These are phyloP conservation scores for Maconellicoccus hirsutus DNA, from an alignment of 1,140 invertebrate genomes.

Conservation along the genomic window DNA sequence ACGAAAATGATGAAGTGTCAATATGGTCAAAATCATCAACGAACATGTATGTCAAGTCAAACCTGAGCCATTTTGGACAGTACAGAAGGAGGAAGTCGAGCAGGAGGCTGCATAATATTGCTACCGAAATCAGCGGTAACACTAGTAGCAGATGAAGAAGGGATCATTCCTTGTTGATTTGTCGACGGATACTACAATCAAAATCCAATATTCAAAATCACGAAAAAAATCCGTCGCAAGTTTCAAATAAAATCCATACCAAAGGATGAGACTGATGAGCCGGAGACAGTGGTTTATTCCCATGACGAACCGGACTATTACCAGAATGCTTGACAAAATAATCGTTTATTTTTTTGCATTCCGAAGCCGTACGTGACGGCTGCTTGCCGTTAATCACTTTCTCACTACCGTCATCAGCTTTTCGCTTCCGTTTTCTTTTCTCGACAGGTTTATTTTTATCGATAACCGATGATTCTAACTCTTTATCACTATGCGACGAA, in stretches of 20 bases:
- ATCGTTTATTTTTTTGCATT: constrained; percentile 83
- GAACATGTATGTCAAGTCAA: not conserved
- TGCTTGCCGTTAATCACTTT: constrained; percentile 38
- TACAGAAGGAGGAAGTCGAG: constrained; percentile 13
- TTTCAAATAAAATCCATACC: constrained; percentile 40
- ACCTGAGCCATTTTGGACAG: constrained; percentile 11
- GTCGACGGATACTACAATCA: not conserved
- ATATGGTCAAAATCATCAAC: not conserved
- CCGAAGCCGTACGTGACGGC: constrained; percentile 41
- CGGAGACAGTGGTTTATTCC: constrained; percentile 50
- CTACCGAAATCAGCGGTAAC: not conserved
- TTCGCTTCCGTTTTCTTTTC: constrained; percentile 67
- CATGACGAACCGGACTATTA: constrained; percentile 61
- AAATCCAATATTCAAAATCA: not conserved
- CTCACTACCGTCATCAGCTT: constrained; percentile 45
- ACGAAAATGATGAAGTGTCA: not conserved
- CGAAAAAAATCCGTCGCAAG: not conserved
- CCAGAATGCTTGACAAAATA: constrained; percentile 73
- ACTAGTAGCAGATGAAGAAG: not conserved
- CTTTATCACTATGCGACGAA: constrained; percentile 89
- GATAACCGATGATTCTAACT: constrained; percentile 55
- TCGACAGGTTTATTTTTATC: constrained; percentile 58
- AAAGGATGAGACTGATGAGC: constrained; percentile 62
- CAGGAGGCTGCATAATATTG: not conserved
- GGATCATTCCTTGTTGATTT: constrained; percentile 4